Evolutionary conservation across 2,113 vertebrate species (phyloP), one percentile per base, ranked within the genome.

Genomic region (Stictonetta naevosa): DNA sequence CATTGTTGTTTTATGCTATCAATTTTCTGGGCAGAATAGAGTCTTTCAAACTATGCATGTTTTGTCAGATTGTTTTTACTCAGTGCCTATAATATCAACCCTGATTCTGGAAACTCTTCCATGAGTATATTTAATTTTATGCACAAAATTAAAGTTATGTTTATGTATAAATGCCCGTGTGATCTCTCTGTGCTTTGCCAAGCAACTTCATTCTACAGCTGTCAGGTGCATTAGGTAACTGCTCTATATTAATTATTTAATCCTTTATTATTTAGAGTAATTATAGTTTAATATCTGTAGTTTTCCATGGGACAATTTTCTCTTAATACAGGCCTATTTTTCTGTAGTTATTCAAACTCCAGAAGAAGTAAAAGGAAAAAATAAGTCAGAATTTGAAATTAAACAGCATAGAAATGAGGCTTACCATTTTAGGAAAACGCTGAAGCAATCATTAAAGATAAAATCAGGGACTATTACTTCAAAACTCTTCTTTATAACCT

Each of bases 231-330:
- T 94, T 96, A 69, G 46, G 44, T 95, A 96, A 93, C 80, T 93
- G 73, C 42, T 93, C 83, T 90, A 81, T 83, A 93, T 96, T 72
- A 95, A 90, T 95, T 95, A 95, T 95, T 93, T 83, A 95, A 48
- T 74, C 9, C 42, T 90, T 95, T 86, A 90, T 96, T 96, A 95
- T 95, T 95, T 96, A 75, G 42, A 94, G 52, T 67, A 86, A 90
- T 96, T 96, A 88, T 83, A 88, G 78, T 93, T 92, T 94, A 94
- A 95, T 93, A 58, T 10, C 60, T 90, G 44, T 83, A 88, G 82
- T 34, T 86, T 96, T 96, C 78, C 78, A 59, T 63, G 38, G 28
- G 19, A 94, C n/a, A 10, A 6, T 69, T 85, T 88, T 40, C 46
- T 77, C 19, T 83, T 88, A 75, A 68, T 84, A 36, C 42, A 86